Evolutionary conservation across 2,888 invertebrate species (phyloP), one percentile per base, ranked within the genome.

Genomic region (Mantis religiosa): DNA sequence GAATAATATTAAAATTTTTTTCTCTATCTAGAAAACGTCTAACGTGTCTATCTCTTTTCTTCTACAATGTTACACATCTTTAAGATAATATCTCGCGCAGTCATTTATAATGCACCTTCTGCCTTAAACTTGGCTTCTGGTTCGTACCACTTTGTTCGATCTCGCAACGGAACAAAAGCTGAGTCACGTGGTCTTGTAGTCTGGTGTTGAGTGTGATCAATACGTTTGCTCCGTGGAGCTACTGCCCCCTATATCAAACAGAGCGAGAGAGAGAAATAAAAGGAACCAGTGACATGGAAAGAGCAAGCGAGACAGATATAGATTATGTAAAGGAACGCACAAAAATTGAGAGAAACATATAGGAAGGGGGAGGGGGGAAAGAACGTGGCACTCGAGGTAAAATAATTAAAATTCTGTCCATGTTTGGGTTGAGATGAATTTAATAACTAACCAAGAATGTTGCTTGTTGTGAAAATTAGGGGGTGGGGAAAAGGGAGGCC

Each of bases 161-260:
- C 54, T 89, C 87, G 84, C 89, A 89, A 84, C 88, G 83, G 90
- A 89, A 90, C 90, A 90, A 90, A 90, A 88, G 88, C 86, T 28
- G 81, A 84, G 83, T 82, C 90, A 90, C 90, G 89, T 89, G 90
- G 88, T 85, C 88, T 41, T 28, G 83, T 83, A 87, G 87, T 87
- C 85, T 86, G 87, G 86, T 87, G 82, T 87, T 81, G 81, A 82
- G 82, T 27, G 90, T 90, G 89, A 90, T 90, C 90, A 90, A 90
- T 90, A 90, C 84, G 71, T 86, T 86, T 28, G 81, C 81, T 71
- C 54, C 54, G 54, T 71, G 54, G 54, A 71, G 54, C 54, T 71
- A 85, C 47, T 54, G 47, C 47, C 9, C 85, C 47, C 85, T 85
- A 27, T 54, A 9, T 54, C 47, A 85, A 7, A 25, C 27, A 47